Percentiles rank a stretch among this genome's conserved stretches.
phyloP scores from a whole-genome alignment of 2,797 vertebrate species.

The Rhinophrynus dorsalis region DNA sequence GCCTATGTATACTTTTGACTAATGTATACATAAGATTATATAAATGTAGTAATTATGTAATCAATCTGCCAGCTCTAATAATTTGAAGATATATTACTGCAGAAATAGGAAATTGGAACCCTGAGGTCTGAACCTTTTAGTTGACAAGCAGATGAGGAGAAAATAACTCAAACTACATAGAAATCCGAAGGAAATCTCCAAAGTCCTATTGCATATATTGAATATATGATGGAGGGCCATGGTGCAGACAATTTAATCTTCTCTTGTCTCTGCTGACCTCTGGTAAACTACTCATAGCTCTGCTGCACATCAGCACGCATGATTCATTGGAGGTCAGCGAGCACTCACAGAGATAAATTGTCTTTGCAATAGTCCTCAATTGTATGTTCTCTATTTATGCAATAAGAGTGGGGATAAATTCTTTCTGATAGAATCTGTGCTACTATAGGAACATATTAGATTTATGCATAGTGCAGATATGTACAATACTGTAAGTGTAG shows the following conservation, averaged over 20 bases:
- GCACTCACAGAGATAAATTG: constrained; percentile 38
- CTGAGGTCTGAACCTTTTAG: constrained; percentile 18
- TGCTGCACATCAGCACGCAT: constrained; percentile 38
- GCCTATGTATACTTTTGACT: no score
- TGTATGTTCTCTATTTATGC: constrained; percentile 39
- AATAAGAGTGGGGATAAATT: constrained; percentile 33
- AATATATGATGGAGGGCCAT: constrained; percentile 45
- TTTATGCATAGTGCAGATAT: constrained; percentile 28
- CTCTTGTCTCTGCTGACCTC: constrained; percentile 47
- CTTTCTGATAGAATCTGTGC: constrained; percentile 37
- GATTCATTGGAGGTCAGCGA: constrained; percentile 39
- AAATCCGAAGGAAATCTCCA: constrained; percentile 44
- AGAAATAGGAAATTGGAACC: constrained; percentile 18
- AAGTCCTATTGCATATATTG: constrained; percentile 49
- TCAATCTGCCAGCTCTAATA: constrained; percentile 15
- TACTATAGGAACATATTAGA: constrained; percentile 29
- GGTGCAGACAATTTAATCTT: constrained; percentile 46
- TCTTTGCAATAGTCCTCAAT: constrained; percentile 36
- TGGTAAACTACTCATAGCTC: constrained; percentile 42
- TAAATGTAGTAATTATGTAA: no score
- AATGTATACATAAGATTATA: no score
- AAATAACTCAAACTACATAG: constrained; percentile 42
- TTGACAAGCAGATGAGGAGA: constrained; percentile 35
- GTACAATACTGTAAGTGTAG: constrained; percentile 20
- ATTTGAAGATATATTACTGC: constrained; percentile 32